phyloP scores from a whole-genome alignment of 2,113 vertebrate genomes.

The Chloroceryle aenea region DNA sequence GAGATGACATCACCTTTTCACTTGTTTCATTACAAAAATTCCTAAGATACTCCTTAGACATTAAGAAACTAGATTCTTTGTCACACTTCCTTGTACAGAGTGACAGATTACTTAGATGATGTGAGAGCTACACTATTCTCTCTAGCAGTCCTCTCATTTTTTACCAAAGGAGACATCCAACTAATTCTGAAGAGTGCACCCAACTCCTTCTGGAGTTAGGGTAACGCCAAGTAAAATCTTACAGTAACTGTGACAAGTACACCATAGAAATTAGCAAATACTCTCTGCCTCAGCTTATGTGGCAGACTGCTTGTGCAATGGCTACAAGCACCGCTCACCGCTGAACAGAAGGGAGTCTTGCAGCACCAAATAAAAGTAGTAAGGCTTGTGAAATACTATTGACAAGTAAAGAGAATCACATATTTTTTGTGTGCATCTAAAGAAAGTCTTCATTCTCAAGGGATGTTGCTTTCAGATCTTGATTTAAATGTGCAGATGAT shows the following conservation, averaged over 20 bases:
- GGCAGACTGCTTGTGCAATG: fast-evolving
- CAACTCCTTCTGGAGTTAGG: neutral
- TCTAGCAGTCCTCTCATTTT: neutral
- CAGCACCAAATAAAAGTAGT: neutral
- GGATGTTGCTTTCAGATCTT: neutral
- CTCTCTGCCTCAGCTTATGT: neutral
- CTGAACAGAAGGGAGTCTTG: neutral
- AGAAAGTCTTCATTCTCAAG: neutral
- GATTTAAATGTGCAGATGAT: too few relatives aligned
- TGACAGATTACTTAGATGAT: neutral
- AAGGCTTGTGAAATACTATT: neutral
- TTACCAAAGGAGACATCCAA: neutral
- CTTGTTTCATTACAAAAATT: neutral
- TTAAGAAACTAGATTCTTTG: neutral
- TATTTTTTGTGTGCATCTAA: neutral
- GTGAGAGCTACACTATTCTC: neutral
- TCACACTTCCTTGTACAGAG: neutral
- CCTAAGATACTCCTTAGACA: neutral
- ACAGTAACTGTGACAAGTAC: neutral
- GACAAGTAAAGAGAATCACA: neutral
- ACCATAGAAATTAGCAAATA: neutral
- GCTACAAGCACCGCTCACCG: neutral
- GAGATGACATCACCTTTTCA: slow-evolving; percentile 8
- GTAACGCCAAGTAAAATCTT: neutral
- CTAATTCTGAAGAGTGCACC: neutral